phyloP scores from a whole-genome alignment of 2,113 vertebrate species.

The Anhinga anhinga region DNA sequence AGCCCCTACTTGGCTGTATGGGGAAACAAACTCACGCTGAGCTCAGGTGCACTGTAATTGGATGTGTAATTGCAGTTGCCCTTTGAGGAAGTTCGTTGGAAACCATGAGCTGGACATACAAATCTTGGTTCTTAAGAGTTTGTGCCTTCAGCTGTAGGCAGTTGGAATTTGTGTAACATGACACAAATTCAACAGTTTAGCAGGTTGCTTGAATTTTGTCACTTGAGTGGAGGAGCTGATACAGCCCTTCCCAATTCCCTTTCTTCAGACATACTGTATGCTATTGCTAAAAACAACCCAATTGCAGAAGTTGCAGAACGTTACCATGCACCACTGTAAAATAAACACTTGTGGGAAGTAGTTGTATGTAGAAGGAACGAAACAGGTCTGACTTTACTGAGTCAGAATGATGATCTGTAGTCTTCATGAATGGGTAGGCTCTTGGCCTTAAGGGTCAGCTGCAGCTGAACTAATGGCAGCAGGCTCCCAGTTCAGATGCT shows the following conservation, averaged over 20 bases:
- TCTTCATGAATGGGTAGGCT: not conserved
- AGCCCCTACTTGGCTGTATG: not conserved
- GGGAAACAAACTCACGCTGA: not conserved
- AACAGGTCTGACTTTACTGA: not conserved
- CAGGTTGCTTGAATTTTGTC: not conserved
- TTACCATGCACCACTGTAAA: not conserved
- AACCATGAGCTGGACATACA: not conserved
- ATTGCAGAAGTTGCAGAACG: not conserved
- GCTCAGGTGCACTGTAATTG: not conserved
- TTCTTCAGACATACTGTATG: not conserved
- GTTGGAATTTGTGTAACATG: not conserved
- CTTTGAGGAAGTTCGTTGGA: not conserved
- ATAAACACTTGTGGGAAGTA: not conserved
- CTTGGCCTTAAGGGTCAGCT: not conserved
- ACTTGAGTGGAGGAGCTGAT: not conserved
- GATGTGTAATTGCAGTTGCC: accelerated
- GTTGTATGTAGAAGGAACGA: not conserved
- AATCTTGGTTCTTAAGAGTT: not conserved
- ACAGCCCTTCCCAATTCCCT: not conserved
- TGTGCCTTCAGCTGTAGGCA: not conserved
- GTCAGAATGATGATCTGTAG: not conserved
- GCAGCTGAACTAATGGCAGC: not conserved
- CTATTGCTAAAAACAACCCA: not conserved
- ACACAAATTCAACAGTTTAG: not conserved
- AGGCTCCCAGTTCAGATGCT: not conserved